Evolutionary conservation across 2,797 vertebrate species (phyloP).

Genomic region (Apogon hyalosoma): DNA sequence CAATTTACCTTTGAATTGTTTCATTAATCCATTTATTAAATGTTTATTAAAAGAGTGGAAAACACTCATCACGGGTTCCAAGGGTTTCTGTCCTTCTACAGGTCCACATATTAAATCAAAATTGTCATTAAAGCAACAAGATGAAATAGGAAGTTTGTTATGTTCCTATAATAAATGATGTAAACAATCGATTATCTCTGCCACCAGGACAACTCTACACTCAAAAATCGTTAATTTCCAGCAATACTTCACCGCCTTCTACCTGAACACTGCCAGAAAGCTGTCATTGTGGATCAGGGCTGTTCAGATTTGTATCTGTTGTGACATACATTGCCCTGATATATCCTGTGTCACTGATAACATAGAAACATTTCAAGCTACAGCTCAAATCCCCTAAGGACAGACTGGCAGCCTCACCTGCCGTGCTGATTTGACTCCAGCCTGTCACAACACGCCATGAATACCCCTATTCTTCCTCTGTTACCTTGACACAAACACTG

Average conservation of each 20-base stretch:
- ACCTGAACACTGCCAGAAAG: conserved; percentile 1
- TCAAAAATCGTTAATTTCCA: neutral
- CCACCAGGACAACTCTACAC: neutral
- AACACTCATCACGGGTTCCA: too few species aligned
- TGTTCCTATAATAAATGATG: too few species aligned
- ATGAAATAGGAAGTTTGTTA: too few species aligned
- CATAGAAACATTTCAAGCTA: conserved; percentile 13
- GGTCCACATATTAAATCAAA: too few species aligned
- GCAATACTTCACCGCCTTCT: neutral
- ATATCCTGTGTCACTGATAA: conserved; percentile 21
- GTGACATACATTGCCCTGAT: neutral
- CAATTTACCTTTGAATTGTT: too few species aligned
- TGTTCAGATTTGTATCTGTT: neutral
- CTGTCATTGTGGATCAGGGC: conserved; percentile 11
- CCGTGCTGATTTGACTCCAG: neutral
- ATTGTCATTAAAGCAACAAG: too few species aligned
- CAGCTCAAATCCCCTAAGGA: conserved; percentile 12
- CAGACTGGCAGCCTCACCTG: neutral
- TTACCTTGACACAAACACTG: neutral
- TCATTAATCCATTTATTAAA: too few species aligned
- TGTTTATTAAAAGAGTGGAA: too few species aligned
- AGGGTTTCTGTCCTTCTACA: too few species aligned
- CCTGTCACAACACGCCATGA: conserved; percentile 52
- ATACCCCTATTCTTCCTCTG: neutral
- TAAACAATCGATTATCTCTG: too few species aligned